Percentiles rank a stretch among this genome's conserved stretches.
Evolutionary conservation across 2,113 vertebrate genomes (phyloP).

Genomic region (Agapornis roseicollis): DNA sequence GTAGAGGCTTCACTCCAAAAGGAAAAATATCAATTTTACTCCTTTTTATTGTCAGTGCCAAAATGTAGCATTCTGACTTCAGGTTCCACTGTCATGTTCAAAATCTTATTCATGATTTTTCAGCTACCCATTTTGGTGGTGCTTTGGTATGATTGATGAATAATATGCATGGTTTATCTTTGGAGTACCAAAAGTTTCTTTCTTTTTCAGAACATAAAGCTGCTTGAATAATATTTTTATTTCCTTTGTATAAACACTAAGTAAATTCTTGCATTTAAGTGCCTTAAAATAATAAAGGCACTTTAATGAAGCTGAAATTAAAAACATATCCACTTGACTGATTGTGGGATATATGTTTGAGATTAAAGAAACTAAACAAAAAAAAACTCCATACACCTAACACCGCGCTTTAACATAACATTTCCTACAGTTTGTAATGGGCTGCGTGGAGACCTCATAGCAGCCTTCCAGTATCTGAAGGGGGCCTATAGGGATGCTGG

Average conservation of each 20-base stretch:
- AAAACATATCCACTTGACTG: neutral
- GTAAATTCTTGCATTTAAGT: neutral
- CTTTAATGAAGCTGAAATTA: neutral
- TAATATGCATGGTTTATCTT: neutral
- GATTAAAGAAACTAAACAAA: neutral
- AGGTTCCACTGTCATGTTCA: neutral
- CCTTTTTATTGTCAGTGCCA: neutral
- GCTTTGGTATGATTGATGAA: neutral
- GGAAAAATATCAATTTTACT: neutral
- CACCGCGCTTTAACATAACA: neutral
- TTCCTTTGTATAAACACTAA: neutral
- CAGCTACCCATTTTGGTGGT: neutral
- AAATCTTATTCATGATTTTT: neutral
- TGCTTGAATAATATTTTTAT: neutral
- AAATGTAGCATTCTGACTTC: neutral
- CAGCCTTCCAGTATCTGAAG: too few relatives aligned
- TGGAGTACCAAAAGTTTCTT: neutral
- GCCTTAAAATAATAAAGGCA: neutral
- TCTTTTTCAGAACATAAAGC: neutral
- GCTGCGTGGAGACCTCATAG: too few relatives aligned
- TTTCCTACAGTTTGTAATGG: neutral
- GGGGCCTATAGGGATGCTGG: too few relatives aligned
- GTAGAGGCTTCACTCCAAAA: neutral
- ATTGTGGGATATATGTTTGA: neutral
- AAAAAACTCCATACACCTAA: neutral